Evolutionary conservation across 1,140 invertebrate genomes (phyloP), one percentile per base, ranked within the genome.

Genomic region (Amphibalanus amphitrite): DNA sequence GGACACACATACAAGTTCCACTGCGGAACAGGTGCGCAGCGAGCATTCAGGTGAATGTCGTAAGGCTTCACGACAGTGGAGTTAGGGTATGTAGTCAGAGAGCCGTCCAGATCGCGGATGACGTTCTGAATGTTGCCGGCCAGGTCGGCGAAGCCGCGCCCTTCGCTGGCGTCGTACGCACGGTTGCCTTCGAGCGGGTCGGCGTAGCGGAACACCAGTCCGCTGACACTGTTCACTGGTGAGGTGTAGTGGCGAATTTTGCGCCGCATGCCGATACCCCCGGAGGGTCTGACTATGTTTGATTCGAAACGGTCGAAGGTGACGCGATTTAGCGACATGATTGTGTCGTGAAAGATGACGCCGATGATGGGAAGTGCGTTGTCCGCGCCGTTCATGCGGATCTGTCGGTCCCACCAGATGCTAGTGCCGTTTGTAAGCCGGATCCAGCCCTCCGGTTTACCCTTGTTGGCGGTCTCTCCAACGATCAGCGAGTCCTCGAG

Each of bases 331-430:
- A 67, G n/a, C 17, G n/a, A 26, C 23, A 67, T 17, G 28, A 67
- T 28, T 3, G 23, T 28, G n/a, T 67, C 65, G 65, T 67, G 23
- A 17, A 28, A 67, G 28, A 67, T 67, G 65, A 28, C 65, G 65
- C 65, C 65, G 28, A 67, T 67, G 23, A 67, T 67, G n/a, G 65
- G 65, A 3, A 67, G 65, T 10, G 65, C 65, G 65, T 67, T 67
- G 28, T 67, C n/a, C 0, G 26, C 28, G 10, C 65, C 65, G 65
- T 67, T 67, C 65, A 67, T 67, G n/a, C 65, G 65, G 65, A 67
- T 67, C 28, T 67, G 65, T 8, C 65, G 65, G 28, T 67, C 65
- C 65, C 65, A 67, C 65, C 65, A 67, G n/a, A 67, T 67, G n/a
- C 20, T 3, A 8, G 65, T 67, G n/a, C n/a, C 65, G 28, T 67